Base-by-base conservation (phyloP, 2,797 vertebrate species). In the Enteromius paludinosus region DNA sequence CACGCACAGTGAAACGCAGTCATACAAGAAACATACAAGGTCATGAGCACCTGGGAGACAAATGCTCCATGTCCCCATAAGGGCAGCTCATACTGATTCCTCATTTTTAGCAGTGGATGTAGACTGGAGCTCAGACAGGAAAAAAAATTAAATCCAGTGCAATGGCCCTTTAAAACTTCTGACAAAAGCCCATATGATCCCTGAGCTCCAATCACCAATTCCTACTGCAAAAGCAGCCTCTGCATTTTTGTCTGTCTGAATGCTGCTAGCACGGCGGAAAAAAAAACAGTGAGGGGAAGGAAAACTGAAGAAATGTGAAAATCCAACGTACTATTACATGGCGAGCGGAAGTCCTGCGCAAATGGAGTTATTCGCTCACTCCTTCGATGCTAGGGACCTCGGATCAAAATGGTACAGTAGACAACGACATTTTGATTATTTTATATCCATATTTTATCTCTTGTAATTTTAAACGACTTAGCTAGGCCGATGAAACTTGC, bases 401-500 rank as follows among this genome's bases (percentile, higher is more conserved):
- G 92, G 95, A 95, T 95, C 96, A 96, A 96, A 96, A 97, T 97
- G 97, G 96, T 97, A 96, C 95, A 93, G 94, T 95, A 93, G 87
- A 86, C 84, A 59, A 20, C 41, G 68, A 56, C 66, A 14, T 86
- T 91, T 88, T 89, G 78, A 89, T 91, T 87, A 75, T 93, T 88
- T 89, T 86, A 20, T 88, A 84, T 91, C 87, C 87, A 89, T 90
- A 91, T 91, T 93, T 92, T 88, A 90, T 94, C 90, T 92, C 90
- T 91, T 90, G 88, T 89, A 90, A 87, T 90, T 91, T 89, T 88
- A 45, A 90, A 92, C 89, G 89, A 87, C 90, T 93, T 89, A 86
- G 87, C 92, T 85, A 90, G 92, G 91, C 91, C 90, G 87, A 89
- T 87, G 77, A 91, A 95, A 95, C 92, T 95, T 94, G 74, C 28